These are phyloP conservation scores for Murina feae DNA, from an alignment of 2,113 vertebrate species.

Conservation along the genomic window DNA sequence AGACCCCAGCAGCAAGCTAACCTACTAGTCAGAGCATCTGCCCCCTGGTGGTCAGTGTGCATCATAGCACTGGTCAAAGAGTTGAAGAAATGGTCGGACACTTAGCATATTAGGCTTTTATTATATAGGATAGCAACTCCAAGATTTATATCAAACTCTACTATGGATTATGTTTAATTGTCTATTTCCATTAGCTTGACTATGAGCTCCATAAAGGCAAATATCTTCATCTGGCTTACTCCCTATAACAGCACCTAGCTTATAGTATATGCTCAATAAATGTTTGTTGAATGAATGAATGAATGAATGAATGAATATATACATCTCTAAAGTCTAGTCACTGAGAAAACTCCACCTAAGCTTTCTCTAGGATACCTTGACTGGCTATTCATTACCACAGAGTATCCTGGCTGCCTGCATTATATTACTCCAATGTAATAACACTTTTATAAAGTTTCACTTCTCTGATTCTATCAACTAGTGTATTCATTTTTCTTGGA, in stretches of 20 bases:
- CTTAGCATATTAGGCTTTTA: too few species aligned
- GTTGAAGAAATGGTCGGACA: too few species aligned
- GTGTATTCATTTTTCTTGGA: constrained; percentile 35
- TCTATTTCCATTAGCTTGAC: neutral
- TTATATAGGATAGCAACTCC: neutral
- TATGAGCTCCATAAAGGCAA: neutral
- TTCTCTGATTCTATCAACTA: constrained; percentile 61
- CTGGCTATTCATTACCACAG: neutral
- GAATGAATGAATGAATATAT: neutral
- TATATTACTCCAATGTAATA: constrained; percentile 46
- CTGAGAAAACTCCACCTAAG: neutral
- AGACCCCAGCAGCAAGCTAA: too few species aligned
- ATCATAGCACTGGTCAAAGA: too few species aligned
- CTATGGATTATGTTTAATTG: neutral
- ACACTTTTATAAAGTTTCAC: neutral
- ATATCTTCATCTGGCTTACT: neutral
- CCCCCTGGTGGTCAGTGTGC: too few species aligned
- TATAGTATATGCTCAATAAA: neutral
- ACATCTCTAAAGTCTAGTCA: neutral
- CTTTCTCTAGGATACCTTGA: neutral
- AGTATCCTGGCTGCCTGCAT: neutral
- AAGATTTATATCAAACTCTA: neutral
- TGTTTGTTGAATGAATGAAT: neutral
- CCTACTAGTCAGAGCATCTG: too few species aligned
- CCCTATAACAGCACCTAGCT: neutral